Base-by-base conservation (phyloP, 2,113 vertebrate species). In the Macroglossus sobrinus region DNA sequence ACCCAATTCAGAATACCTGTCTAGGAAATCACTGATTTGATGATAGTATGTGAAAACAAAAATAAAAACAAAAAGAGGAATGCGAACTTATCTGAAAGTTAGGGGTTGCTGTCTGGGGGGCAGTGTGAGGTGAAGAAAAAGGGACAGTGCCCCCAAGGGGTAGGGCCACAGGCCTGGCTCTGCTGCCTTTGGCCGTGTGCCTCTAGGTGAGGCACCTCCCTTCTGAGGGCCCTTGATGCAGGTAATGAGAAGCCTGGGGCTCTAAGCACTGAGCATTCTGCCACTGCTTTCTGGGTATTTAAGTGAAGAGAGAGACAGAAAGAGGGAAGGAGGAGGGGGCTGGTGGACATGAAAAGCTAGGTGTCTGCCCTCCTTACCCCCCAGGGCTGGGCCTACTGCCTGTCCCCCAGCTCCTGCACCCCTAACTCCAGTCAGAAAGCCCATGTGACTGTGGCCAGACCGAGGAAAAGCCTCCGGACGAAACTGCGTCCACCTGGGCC, bases 401-500 rank as follows among this genome's bases (percentile, higher is more conserved):
- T 43, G n/a, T n/a, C 6, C 38, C 75, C 40, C 12, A 12, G 74
- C 45, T 38, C 21, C 79, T 72, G 35, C 5, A 50, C 50, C 66
- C 30, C 43, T 55, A 64, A 26, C 66, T 55, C 93, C 80, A 89
- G 7, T 38, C 13, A 21, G 35, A 94, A 94, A 88, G 64, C 10
- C 35, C 78, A 57, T 33, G 91, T 92, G 30, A 79, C 93, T 94
- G 50, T 95, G 95, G 82, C 53, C 38, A 84, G 96, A 45, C 78
- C 69, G 28, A 61, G 94, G 91, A 97, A 95, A 95, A 89, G 75
- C 84, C 89, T 96, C 79, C 26, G 96, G 94, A 94, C 53, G 64
- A 38, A 64, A 95, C 74, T 14, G 84, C 80, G 97, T 97, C 87
- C 75, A 64, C 93, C 94, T 91, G 72, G 94, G 97, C 95, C 95